phyloP scores from a whole-genome alignment of 2,888 invertebrate species.

The Lamellibrachia columna region DNA sequence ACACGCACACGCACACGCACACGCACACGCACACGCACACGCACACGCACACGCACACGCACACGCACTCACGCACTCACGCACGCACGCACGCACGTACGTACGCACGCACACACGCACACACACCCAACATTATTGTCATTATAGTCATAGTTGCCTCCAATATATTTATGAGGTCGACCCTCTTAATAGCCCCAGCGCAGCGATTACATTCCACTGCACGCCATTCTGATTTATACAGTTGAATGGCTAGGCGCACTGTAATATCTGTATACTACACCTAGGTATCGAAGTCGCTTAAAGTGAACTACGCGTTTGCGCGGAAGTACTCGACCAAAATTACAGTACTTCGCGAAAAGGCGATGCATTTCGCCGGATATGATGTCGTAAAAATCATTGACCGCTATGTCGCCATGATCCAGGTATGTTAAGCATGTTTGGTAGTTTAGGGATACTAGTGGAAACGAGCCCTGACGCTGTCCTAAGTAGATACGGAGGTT shows the following conservation, averaged over 20 bases:
- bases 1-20: too few relatives aligned
- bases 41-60: too few relatives aligned
- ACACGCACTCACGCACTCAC: too few relatives aligned
- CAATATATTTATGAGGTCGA: too few relatives aligned
- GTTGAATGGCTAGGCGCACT: not conserved
- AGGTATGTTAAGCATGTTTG: not conserved
- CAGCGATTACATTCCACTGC: too few relatives aligned
- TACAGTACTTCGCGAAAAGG: not conserved
- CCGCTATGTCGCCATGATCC: not conserved
- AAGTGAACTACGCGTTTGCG: conserved; percentile 16
- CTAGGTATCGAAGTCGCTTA: not conserved
- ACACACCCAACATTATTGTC: not conserved
- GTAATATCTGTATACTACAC: not conserved
- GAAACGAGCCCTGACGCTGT: too few relatives aligned
- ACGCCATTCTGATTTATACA: not conserved
- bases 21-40: too few relatives aligned
- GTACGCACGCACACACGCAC: not conserved
- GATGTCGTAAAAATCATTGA: not conserved
- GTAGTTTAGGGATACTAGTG: not conserved
- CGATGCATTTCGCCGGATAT: not conserved
- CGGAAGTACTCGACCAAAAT: not conserved
- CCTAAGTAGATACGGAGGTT: too few relatives aligned
- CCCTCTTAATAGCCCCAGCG: too few relatives aligned
- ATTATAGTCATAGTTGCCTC: too few relatives aligned
- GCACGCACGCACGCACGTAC: not conserved